phyloP scores from a whole-genome alignment of 2,113 vertebrate genomes.

The Sander lucioperca region DNA sequence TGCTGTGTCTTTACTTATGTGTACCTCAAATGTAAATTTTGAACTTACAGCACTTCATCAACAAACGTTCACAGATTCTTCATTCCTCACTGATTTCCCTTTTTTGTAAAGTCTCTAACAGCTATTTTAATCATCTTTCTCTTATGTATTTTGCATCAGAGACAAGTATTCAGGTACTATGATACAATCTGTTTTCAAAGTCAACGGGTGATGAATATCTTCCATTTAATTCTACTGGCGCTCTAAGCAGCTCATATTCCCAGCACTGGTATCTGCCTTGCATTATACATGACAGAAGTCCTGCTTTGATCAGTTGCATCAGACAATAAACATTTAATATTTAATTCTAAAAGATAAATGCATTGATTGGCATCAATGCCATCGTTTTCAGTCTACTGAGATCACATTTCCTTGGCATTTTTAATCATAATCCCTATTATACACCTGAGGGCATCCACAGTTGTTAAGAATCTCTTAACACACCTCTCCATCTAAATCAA shows the following conservation, averaged over 20 bases:
- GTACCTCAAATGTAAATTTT: slow-evolving; percentile 26
- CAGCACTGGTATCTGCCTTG: slow-evolving; percentile 33
- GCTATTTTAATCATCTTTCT: slow-evolving; percentile 1
- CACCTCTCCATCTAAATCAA: slow-evolving; percentile 73
- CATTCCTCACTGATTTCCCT: background rate
- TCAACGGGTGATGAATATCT: slow-evolving; percentile 54
- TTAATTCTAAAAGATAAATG: slow-evolving; percentile 33
- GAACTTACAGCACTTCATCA: slow-evolving; percentile 28
- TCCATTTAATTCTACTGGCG: slow-evolving; percentile 50
- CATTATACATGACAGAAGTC: slow-evolving; percentile 44
- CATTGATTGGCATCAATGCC: slow-evolving; percentile 41
- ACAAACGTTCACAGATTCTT: slow-evolving; percentile 30
- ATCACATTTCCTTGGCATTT: slow-evolving; percentile 57
- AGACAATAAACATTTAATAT: slow-evolving; percentile 60
- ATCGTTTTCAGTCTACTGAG: slow-evolving; percentile 28
- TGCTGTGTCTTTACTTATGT: slow-evolving; percentile 9
- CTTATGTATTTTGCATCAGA: slow-evolving; percentile 8
- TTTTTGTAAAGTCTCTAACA: slow-evolving; percentile 9
- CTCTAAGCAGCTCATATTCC: slow-evolving; percentile 46
- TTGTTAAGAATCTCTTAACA: slow-evolving; percentile 74
- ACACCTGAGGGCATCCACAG: slow-evolving; percentile 54
- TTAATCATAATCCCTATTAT: slow-evolving; percentile 61
- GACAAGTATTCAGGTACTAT: slow-evolving; percentile 17
- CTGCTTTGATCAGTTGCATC: slow-evolving; percentile 31
- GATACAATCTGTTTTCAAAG: slow-evolving; percentile 62